phyloP scores from a whole-genome alignment of 1,140 invertebrate genomes.

The Monomorium pharaonis region DNA sequence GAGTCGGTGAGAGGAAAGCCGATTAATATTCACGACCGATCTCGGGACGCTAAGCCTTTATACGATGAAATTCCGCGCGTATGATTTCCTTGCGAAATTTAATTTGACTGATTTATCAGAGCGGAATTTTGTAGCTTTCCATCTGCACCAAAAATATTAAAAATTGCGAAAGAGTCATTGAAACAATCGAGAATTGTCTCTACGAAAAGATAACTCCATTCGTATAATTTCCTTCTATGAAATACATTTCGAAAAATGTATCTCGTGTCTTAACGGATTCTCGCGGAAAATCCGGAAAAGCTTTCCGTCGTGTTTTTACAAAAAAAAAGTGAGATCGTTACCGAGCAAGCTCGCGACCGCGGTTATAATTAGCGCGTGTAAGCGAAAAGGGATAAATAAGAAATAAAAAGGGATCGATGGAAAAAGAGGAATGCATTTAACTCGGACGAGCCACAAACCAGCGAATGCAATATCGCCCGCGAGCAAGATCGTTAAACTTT shows the following conservation, averaged over 20 bases:
- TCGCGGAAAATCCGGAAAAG: constrained; percentile 15
- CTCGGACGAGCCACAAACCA: constrained; percentile 28
- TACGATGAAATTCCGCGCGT: constrained; percentile 52
- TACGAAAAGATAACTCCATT: neutral
- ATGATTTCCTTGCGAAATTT: constrained; percentile 54
- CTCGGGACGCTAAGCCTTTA: constrained; percentile 52
- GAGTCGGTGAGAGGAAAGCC: constrained; percentile 35
- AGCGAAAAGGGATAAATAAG: constrained; percentile 19
- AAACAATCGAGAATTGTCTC: constrained; percentile 12
- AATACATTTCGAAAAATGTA: constrained; percentile 35
- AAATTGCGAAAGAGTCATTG: neutral
- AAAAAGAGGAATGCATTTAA: constrained; percentile 31
- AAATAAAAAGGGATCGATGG: constrained; percentile 16
- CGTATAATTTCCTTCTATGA: constrained; percentile 7
- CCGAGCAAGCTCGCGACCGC: neutral
- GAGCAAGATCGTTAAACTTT: constrained; percentile 34
- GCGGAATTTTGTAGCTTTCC: constrained; percentile 31
- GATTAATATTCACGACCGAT: constrained; percentile 59
- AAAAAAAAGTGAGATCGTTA: constrained; percentile 35
- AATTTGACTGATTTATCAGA: constrained; percentile 47
- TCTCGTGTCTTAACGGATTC: constrained; percentile 11
- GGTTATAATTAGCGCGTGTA: constrained; percentile 44
- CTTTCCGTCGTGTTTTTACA: neutral
- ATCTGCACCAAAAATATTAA: constrained; percentile 14
- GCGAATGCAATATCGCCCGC: constrained; percentile 33